Evolutionary conservation across 1,140 invertebrate genomes (phyloP).

Genomic region (Metopolophium dirhodum): DNA sequence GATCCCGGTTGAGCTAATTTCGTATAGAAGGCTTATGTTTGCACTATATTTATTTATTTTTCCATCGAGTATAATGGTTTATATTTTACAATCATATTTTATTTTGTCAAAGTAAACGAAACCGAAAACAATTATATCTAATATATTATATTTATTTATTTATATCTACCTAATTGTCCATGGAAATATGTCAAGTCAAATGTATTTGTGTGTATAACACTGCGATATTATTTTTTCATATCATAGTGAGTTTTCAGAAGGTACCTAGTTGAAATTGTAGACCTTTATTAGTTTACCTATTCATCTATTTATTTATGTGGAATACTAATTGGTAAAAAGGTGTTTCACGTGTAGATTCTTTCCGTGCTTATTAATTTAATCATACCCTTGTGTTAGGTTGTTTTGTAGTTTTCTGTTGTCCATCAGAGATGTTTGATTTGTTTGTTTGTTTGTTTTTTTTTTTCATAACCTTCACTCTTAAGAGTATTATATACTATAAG

Average conservation of each 20-base stretch:
- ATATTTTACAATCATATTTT: background rate
- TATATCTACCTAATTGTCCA: background rate
- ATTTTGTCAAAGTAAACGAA: too few relatives aligned
- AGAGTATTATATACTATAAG: too few relatives aligned
- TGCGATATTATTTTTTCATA: background rate
- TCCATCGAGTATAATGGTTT: background rate
- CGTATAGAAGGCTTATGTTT: background rate
- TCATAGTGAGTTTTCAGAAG: background rate
- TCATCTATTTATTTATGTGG: background rate
- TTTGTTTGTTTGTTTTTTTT: too few relatives aligned
- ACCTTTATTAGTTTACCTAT: background rate
- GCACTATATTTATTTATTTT: background rate
- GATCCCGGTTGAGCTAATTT: background rate
- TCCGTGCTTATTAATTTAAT: background rate
- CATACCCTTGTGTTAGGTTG: too few relatives aligned
- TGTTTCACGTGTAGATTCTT: background rate
- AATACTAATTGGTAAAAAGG: background rate
- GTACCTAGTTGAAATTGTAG: background rate
- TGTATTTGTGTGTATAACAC: background rate
- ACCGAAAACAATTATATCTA: background rate
- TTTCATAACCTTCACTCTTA: too few relatives aligned
- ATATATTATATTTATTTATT: background rate
- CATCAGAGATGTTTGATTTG: too few relatives aligned
- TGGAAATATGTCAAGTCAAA: background rate
- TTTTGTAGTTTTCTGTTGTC: too few relatives aligned